phyloP scores from a whole-genome alignment of 2,797 vertebrate genomes.

The Pseudochaenichthys georgianus region DNA sequence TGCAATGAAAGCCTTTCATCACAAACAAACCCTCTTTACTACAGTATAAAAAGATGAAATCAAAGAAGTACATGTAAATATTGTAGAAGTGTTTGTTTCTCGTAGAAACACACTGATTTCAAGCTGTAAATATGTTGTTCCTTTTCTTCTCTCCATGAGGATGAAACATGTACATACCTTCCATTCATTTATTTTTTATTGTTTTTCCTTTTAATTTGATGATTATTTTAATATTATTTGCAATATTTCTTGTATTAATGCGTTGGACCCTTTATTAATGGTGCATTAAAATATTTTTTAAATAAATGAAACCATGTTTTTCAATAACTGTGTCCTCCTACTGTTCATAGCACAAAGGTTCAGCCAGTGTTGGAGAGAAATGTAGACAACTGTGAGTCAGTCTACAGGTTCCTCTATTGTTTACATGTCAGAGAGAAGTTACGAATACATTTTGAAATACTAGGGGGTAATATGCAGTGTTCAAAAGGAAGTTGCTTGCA shows the following conservation, averaged over 20 bases:
- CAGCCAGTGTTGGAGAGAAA: background rate
- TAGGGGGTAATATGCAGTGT: background rate
- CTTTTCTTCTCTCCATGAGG: conserved; percentile 82
- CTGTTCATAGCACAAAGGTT: background rate
- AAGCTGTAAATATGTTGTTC: conserved; percentile 89
- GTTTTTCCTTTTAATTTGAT: conserved; percentile 84
- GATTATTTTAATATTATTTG: conserved; percentile 92
- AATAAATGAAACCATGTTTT: conserved; percentile 72
- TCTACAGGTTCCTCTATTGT: background rate
- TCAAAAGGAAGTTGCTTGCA: conserved; percentile 40
- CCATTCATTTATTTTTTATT: conserved; percentile 87
- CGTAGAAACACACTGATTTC: conserved; percentile 89
- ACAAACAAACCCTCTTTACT: conserved; percentile 78
- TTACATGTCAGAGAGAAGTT: too few relatives aligned
- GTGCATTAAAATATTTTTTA: conserved; percentile 93
- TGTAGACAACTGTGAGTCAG: background rate
- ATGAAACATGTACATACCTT: conserved; percentile 88
- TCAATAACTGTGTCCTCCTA: background rate
- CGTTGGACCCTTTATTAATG: conserved; percentile 92
- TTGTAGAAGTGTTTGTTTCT: conserved; percentile 91
- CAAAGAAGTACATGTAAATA: conserved; percentile 86
- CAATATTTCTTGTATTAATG: conserved; percentile 92
- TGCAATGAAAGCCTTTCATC: conserved; percentile 77
- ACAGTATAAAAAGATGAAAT: conserved; percentile 73
- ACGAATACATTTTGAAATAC: background rate